phyloP scores from a whole-genome alignment of 2,888 invertebrate species.

The Acanthococcus lagerstroemiae region DNA sequence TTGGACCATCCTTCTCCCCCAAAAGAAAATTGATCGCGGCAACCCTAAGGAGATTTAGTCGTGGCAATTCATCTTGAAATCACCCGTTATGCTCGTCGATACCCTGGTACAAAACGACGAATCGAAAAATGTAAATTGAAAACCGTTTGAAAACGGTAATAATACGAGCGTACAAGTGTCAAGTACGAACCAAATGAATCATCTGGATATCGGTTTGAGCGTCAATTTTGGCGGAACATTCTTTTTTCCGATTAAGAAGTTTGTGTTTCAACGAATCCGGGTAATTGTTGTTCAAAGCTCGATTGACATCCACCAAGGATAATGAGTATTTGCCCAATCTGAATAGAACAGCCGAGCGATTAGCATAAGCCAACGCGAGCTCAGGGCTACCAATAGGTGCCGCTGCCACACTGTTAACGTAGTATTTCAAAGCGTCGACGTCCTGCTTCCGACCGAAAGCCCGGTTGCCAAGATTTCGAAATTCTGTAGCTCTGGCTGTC shows the following conservation, averaged over 20 bases:
- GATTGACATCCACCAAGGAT: conserved; percentile 53
- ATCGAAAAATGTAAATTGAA: too few species aligned
- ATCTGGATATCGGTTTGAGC: too few species aligned
- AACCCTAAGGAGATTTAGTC: too few species aligned
- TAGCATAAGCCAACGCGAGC: conserved; percentile 54
- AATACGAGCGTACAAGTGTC: not conserved
- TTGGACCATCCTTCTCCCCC: too few species aligned
- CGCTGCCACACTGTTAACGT: conserved; percentile 53
- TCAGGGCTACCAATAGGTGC: conserved; percentile 49
- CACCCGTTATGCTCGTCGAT: too few species aligned
- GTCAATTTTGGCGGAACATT: conserved; percentile 31
- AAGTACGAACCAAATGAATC: not conserved
- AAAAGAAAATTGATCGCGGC: too few species aligned
- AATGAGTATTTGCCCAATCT: conserved; percentile 52
- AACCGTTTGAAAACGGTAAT: too few species aligned
- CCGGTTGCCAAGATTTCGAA: conserved; percentile 37
- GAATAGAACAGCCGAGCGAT: conserved; percentile 57
- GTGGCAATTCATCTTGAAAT: too few species aligned
- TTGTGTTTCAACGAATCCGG: conserved; percentile 54
- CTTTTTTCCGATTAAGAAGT: conserved; percentile 48
- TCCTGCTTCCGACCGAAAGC: conserved; percentile 48
- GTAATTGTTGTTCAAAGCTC: conserved; percentile 51
- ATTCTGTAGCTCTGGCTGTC: not conserved
- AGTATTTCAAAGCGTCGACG: conserved; percentile 48
- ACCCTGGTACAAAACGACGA: too few species aligned